Base-by-base conservation (phyloP, 2,113 vertebrate genomes). In the Pampusana beccarii region DNA sequence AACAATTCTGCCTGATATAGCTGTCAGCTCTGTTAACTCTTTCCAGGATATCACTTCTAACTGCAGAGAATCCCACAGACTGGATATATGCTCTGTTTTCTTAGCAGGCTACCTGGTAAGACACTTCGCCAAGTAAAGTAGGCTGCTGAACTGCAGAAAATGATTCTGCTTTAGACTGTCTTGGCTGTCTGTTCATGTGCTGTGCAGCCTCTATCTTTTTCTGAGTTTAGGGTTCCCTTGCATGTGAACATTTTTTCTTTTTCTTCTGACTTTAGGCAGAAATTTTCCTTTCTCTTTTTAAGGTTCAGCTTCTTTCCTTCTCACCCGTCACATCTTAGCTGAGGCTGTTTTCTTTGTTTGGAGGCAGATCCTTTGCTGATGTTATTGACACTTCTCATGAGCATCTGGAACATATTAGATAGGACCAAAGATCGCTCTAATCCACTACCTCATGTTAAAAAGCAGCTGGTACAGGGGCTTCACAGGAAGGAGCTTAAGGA, bases 391-490 rank as follows among this genome's bases (percentile, higher is more conserved):
- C 93, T 96, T 91, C 61, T 95, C 28, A 66, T 85, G 61, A 93
- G 81, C 94, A 93, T 92, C 92, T 97, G 95, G 95, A 96, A 81
- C 2, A 0, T 86, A 82, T 96, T 91, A 92, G 86, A 94, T 72
- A 90, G 89, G 69, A 93, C 92, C 95, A 93, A 93, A 96, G 88
- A 92, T 92, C 75, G 88, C 69, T 80, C 90, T 95, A 92, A 94
- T 92, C 83, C 77, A 93, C 80, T 81, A 86, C 83, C 66, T 93
- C 89, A 88, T 95, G 92, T 95, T 90, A 69, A 88, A 95, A 95
- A 92, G 65, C 95, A 88, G 90, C 95, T 96, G 92, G 96, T 95
- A 96, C 73, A 94, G 93, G 50, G 91, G 70, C 92, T 97, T 93
- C 88, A 85, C 83, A 75, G 91, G 92, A 96, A 89, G 80, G 65